Conservation (phyloP, 2,888 invertebrate genomes). For the Dione vanillae region DNA sequence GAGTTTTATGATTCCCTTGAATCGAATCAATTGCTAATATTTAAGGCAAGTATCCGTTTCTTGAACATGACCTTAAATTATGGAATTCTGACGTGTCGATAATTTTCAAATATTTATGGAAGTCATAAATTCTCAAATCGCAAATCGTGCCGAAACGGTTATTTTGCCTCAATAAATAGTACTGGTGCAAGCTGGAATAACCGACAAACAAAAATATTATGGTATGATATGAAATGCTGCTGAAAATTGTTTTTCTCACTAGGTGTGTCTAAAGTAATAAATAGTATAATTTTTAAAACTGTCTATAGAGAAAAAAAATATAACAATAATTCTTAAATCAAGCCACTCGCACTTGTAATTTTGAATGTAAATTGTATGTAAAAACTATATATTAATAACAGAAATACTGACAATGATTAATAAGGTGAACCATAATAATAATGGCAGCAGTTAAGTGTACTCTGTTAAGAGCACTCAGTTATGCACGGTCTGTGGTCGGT, state of each 20-base stretch:
- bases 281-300: too few relatives aligned
- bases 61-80: conserved; percentile 39
- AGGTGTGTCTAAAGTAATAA: too few relatives aligned
- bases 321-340: neutral
- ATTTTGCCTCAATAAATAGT: conserved; percentile 44
- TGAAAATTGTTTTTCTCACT: neutral
- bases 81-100: conserved; percentile 39
- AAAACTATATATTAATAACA: neutral
- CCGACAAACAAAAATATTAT: conserved; percentile 33
- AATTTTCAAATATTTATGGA: conserved; percentile 46
- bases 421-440: conserved; percentile 11
- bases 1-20: conserved; percentile 25
- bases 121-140: conserved; percentile 45
- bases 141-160: conserved; percentile 46
- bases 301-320: too few relatives aligned
- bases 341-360: neutral
- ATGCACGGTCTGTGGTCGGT: conserved; percentile 38
- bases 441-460: conserved; percentile 14
- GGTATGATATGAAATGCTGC: neutral
- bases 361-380: neutral
- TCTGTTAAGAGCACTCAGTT: conserved; percentile 26
- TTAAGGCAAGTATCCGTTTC: conserved; percentile 33
- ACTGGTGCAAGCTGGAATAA: conserved; percentile 27
- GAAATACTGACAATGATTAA: conserved; percentile 19
- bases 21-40: conserved; percentile 38